phyloP scores from a whole-genome alignment of 2,888 invertebrate genomes.

The Perizoma flavofasciatum region DNA sequence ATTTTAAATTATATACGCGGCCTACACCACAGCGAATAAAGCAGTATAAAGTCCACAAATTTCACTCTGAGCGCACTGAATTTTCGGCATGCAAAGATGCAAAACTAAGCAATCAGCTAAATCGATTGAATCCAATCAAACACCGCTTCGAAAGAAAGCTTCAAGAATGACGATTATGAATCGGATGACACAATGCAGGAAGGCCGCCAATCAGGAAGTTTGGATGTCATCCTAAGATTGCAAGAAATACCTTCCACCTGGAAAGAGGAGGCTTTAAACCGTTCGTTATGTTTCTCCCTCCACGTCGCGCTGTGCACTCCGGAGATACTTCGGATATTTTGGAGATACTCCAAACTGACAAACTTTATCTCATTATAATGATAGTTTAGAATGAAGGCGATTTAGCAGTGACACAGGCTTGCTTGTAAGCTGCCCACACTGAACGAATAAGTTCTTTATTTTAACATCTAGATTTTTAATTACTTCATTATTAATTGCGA shows the following conservation, averaged over 20 bases:
- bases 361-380: no score
- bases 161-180: no score
- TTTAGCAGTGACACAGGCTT: slow-evolving; percentile 7
- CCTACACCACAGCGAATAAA: slow-evolving; percentile 59
- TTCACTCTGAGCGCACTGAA: slow-evolving; percentile 1
- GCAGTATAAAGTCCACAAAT: neutral
- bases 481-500: slow-evolving; percentile 66
- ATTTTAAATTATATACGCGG: slow-evolving; percentile 81
- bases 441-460: slow-evolving; percentile 66
- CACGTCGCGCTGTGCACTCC: no score
- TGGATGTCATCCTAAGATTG: neutral
- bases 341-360: no score
- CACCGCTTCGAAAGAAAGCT: no score
- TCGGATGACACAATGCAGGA: no score
- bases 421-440: slow-evolving; percentile 11
- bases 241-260: neutral
- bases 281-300: no score
- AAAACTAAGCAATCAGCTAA: neutral
- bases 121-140: no score
- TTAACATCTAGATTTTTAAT: slow-evolving; percentile 73
- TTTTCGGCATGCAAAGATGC: neutral
- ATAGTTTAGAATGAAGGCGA: neutral
- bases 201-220: no score
- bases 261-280: no score
- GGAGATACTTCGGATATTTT: no score